Conservation (phyloP, 2,888 invertebrate species). For the Lasius platythorax region DNA sequence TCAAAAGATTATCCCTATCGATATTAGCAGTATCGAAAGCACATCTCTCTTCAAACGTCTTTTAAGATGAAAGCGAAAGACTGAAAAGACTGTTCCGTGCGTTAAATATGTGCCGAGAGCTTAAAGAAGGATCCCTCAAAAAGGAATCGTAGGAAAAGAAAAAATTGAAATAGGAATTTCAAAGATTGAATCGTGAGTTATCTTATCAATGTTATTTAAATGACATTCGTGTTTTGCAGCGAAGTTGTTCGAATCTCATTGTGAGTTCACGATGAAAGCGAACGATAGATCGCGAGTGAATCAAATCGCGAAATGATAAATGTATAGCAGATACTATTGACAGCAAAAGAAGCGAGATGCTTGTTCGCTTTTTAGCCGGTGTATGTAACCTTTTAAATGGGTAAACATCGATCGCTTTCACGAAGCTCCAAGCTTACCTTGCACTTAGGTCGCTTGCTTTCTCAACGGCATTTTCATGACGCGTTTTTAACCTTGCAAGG, state of each 20-base stretch:
- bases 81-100: neutral
- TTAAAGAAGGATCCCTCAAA: neutral
- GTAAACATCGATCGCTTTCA: constrained; percentile 56
- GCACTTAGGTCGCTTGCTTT: constrained; percentile 54
- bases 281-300: constrained; percentile 1
- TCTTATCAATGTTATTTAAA: neutral
- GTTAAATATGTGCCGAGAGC: neutral
- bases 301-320: constrained; percentile 21
- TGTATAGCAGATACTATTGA: neutral
- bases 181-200: neutral
- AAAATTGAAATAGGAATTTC: neutral
- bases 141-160: neutral
- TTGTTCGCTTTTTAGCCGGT: constrained; percentile 40
- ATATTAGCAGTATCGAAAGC: neutral
- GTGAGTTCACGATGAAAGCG: neutral
- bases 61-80: neutral
- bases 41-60: neutral
- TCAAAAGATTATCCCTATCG: neutral
- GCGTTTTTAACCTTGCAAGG: constrained; percentile 29
- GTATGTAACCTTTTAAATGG: constrained; percentile 50
- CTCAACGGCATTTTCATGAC: constrained; percentile 41
- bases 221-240: neutral
- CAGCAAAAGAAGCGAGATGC: constrained; percentile 17
- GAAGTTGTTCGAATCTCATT: neutral
- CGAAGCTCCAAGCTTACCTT: constrained; percentile 38